Conservation (phyloP, 1,140 invertebrate species). For the Zaprionus ornatus region DNA sequence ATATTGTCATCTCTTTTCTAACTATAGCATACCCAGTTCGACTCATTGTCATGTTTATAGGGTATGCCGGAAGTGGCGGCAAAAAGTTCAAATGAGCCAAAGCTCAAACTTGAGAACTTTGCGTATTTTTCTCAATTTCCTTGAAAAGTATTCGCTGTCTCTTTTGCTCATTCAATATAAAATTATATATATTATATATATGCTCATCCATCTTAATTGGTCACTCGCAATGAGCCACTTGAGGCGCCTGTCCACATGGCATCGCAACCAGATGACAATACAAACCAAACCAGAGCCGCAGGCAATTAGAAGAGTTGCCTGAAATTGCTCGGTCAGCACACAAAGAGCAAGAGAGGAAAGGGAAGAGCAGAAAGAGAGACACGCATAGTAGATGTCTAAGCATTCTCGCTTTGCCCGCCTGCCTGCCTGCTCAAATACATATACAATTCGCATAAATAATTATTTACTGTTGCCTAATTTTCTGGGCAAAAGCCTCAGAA, state of each 20-base stretch:
- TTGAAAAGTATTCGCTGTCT: not conserved
- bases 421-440: not conserved
- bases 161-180: not conserved
- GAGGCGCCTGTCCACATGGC: conserved; percentile 1
- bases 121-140: not conserved
- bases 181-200: conserved; percentile 11
- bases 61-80: not conserved
- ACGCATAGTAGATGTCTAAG: not conserved
- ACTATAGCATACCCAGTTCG: not conserved
- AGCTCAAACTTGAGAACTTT: conserved; percentile 16
- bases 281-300: conserved; percentile 36
- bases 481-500: conserved; percentile 54
- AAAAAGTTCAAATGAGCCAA: conserved; percentile 27
- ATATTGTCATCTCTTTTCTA: no score
- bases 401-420: not conserved
- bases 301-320: conserved; percentile 47
- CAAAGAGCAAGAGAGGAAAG: not conserved
- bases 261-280: conserved; percentile 26
- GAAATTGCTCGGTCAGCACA: not conserved
- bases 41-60: not conserved
- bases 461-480: conserved; percentile 65
- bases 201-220: conserved; percentile 15
- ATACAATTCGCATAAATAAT: conserved; percentile 58
- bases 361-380: not conserved
- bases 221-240: conserved; percentile 4